Evolutionary conservation across 2,888 invertebrate genomes (phyloP).

Genomic region (Temnothorax rugatulus): DNA sequence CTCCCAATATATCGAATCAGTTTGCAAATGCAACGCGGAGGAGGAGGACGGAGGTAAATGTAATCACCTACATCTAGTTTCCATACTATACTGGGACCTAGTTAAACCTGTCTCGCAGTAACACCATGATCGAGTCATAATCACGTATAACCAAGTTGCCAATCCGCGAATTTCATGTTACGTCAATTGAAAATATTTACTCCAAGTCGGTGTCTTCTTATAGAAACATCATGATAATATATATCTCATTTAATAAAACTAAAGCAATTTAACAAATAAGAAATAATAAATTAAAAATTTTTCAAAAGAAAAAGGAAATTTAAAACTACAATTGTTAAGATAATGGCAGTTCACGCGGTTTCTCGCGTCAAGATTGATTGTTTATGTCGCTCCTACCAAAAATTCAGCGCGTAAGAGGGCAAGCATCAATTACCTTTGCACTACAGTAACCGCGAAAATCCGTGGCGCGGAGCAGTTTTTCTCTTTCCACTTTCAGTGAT

Average conservation of each 20-base stretch:
- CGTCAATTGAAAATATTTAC: not conserved
- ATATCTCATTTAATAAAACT: not conserved
- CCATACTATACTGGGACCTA: slow-evolving; percentile 58
- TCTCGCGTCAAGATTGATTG: slow-evolving; percentile 32
- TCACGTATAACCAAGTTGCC: slow-evolving; percentile 48
- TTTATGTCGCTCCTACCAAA: slow-evolving; percentile 28
- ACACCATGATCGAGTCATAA: slow-evolving; percentile 62
- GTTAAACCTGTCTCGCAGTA: slow-evolving; percentile 66
- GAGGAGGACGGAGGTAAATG: slow-evolving; percentile 56
- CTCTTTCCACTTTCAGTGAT: slow-evolving; percentile 82
- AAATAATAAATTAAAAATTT: not conserved
- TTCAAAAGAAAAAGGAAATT: not conserved
- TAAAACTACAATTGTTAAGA: not conserved
- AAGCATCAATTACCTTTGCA: slow-evolving; percentile 70
- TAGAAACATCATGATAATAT: not conserved
- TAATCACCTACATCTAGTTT: slow-evolving; percentile 67
- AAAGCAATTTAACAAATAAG: not conserved
- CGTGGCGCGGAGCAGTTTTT: slow-evolving; percentile 72
- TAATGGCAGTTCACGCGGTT: not conserved
- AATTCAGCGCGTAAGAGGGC: slow-evolving; percentile 62
- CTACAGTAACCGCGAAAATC: slow-evolving; percentile 73
- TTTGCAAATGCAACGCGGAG: slow-evolving; percentile 63
- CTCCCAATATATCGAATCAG: slow-evolving; percentile 58
- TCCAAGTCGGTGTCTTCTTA: not conserved
- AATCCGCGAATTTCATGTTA: slow-evolving; percentile 26